Base-by-base conservation (phyloP, 2,113 vertebrate species). In the Propithecus coquereli region DNA sequence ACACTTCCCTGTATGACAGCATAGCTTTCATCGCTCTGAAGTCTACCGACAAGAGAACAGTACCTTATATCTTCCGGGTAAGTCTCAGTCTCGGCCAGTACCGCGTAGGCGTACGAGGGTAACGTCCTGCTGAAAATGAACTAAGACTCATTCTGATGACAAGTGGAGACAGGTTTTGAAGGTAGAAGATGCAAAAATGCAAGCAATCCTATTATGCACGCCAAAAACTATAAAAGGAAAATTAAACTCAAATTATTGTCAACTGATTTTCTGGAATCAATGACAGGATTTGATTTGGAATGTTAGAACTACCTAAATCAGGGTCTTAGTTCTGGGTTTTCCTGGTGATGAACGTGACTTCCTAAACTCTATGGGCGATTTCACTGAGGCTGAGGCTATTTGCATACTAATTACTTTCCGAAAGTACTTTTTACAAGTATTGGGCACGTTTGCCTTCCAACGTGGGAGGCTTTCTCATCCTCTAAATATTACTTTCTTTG, bases 11-110 rank as follows among this genome's bases (percentile, higher is more conserved):
- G 52, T 99, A 99, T 5, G 99, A 99, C 99, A 99, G 99, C 98
- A 99, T 99, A 96, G 99, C 99, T 87, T 99, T 99, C 98, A 98
- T 99, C 66, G 99, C 99, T 0, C 99, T 99, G 8, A 99, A 99
- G 90, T 99, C 99, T 97, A 99, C 99, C 0, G 99, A 99, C 98
- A 99, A 99, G 91, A 99, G 99, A 96, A 99, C 99, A 0, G 99
- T 99, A 0, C 99, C 99, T 30, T 99, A 99, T 37, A 99, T 99
- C 80, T 99, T 99, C 97, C 98, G 99, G 99, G 99, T 99, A 98
- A 98, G 99, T 96, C 32, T 12, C 63, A 98, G 99, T 96, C 32
- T 12, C 63, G 30, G 9, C 40, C 13, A 2, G 1, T 30, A 18
- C 37, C 76, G 4, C 27, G 43, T 23, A 4, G 30, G 30, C 82